Base-by-base conservation (phyloP, 2,888 invertebrate species). In the Himalopsyche anomala region DNA sequence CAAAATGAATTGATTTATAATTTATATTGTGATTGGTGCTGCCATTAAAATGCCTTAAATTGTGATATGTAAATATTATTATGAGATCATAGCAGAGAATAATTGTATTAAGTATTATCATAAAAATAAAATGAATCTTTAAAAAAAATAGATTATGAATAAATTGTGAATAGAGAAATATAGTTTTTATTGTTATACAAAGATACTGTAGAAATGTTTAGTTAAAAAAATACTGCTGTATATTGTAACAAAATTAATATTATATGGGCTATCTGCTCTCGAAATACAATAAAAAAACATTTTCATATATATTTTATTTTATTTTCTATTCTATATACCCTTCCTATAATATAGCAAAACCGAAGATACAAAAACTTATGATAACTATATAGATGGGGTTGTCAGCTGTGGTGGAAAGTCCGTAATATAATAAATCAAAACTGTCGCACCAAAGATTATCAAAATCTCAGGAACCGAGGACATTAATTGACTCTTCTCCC, bases 11-110 rank as follows among this genome's bases (percentile, higher is more conserved):
- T 45, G 19, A 51, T 19, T 9, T 54, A 51, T 81, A 51, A 55
- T 56, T 62, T 82, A 85, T 82, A 69, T 81, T 83, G 56, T 84
- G 42, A 54, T 81, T 74, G 87, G 87, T 87, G 85, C 84, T 87
- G 84, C 80, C 80, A 62, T 55, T 55, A 80, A 84, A 80, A 87
- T 88, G 88, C 88, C 88, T 88, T 88, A 85, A 88, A 88, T 85
- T 88, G 88, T 88, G 88, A 88, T 88, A 88, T 88, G 88, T 88
- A 88, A 56, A 88, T 88, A 88, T 81, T 74, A 36, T 74, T 74
- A 82, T 40, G 62, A 74, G 80, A 86, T 83, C 74, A 84, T 79
- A 56, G 40, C 28, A 28, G 83, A 79, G 42, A 83, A 40, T 28
- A 74, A 28, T 15, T 55, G 80, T 84, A 84, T 80, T 80, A 55